Evolutionary conservation across 2,888 invertebrate genomes (phyloP), one percentile per base, ranked within the genome.

Genomic region (Tetheella fluctuosa): DNA sequence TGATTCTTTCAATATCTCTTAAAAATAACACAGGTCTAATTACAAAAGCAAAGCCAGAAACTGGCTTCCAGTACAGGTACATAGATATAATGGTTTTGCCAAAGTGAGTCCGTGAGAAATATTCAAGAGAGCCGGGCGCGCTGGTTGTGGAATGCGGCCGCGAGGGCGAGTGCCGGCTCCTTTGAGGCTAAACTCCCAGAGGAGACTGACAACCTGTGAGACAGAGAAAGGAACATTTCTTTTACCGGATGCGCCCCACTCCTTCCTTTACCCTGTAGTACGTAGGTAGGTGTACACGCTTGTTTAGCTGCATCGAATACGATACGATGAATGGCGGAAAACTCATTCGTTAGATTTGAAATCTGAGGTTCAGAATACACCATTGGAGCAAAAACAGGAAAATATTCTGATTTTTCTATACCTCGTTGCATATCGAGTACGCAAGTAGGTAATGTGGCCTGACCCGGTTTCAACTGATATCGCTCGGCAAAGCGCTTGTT

Each of bases 41-140:
- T 48, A 48, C 20, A n/a, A 2, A n/a, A 48, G 20, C 10, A 20
- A 48, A 48, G 20, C 20, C 48, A 20, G 7, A 48, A 48, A 48
- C 20, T 48, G 42, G 42, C 17, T 4, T 48, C 8, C 48, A 48
- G 48, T 76, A 74, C 71, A 71, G 71, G 70, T 72, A 67, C 74
- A 76, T 73, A 69, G 72, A 65, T 69, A 67, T 84, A 85, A 88
- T 86, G 86, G 86, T 83, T 86, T 91, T 85, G 91, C 90, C 90
- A 91, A 90, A 91, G 90, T 85, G 82, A 87, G 90, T 79, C 91
- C 93, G 93, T 93, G 93, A 93, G 93, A 93, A 93, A 92, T 86
- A 90, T 90, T 89, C 88, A 82, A 85, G 90, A 84, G 86, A 85
- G 85, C 83, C 85, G 88, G 81, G 84, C 81, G 80, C 68, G 59